Percentiles rank a stretch among this genome's conserved stretches.
Evolutionary conservation across 1,140 invertebrate genomes (phyloP).

Genomic region (Drosophila eugracilis): DNA sequence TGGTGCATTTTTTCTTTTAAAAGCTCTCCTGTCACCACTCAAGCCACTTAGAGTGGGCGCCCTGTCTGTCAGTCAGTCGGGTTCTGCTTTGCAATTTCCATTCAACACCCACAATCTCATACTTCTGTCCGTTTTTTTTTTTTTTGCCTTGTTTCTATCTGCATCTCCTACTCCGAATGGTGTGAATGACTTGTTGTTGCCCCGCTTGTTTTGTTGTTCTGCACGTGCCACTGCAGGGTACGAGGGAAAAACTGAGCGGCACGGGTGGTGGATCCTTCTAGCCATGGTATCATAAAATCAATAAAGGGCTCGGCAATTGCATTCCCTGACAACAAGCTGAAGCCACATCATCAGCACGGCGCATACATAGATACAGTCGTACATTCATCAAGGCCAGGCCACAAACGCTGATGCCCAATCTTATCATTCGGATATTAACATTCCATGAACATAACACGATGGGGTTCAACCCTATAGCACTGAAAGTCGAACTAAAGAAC

Average conservation of each 20-base stretch:
- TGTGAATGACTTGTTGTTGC: conserved; percentile 71
- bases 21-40: conserved; percentile 42
- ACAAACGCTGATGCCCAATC: conserved; percentile 32
- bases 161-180: conserved; percentile 20
- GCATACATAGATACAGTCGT: conserved; percentile 1
- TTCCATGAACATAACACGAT: conserved; percentile 1
- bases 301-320: conserved; percentile 75
- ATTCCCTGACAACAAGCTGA: conserved; percentile 45
- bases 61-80: conserved; percentile 4
- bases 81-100: conserved; percentile 47
- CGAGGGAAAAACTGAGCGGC: background rate
- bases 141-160: background rate
- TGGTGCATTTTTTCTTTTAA: background rate
- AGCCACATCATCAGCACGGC: conserved; percentile 37
- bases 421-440: conserved; percentile 40
- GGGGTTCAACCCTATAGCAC: background rate
- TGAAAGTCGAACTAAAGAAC: background rate
- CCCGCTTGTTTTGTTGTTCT: conserved; percentile 25
- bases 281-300: conserved; percentile 61
- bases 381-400: conserved; percentile 33
- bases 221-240: conserved; percentile 59
- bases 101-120: conserved; percentile 2
- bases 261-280: conserved; percentile 13
- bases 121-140: background rate
- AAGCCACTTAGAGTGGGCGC: conserved; percentile 34